Evolutionary conservation across 2,888 invertebrate genomes (phyloP).

Genomic region (Abscondita cerata): DNA sequence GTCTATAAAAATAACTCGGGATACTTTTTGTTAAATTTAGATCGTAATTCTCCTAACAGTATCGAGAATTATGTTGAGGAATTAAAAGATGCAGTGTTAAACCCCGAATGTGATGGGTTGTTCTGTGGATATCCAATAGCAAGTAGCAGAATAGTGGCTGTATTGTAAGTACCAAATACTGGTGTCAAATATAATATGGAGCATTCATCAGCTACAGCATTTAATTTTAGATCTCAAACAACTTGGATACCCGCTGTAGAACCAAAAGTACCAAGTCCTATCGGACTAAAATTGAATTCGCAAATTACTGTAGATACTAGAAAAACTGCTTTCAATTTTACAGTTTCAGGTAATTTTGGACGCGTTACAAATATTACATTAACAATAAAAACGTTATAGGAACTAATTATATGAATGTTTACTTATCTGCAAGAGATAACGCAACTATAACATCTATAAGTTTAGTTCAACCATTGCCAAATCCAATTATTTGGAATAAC

Average conservation of each 20-base stretch:
- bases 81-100: background rate
- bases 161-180: conserved; percentile 42
- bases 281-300: conserved; percentile 42
- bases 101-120: conserved; percentile 23
- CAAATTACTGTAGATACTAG: conserved; percentile 53
- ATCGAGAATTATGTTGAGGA: conserved; percentile 43
- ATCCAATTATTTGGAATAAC: conserved; percentile 41
- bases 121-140: conserved; percentile 53
- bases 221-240: conserved; percentile 46
- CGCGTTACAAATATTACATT: background rate
- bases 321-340: conserved; percentile 59
- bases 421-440: conserved; percentile 65
- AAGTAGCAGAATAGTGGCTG: conserved; percentile 45
- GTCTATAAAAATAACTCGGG: conserved; percentile 49
- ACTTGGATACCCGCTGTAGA: conserved; percentile 51
- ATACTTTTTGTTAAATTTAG: conserved; percentile 51
- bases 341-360: conserved; percentile 59
- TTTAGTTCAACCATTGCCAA: conserved; percentile 51
- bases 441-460: conserved; percentile 64
- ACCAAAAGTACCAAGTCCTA: conserved; percentile 46
- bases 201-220: too few species aligned
- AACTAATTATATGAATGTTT: conserved; percentile 69
- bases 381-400: conserved; percentile 55
- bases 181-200: conserved; percentile 4
- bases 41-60: conserved; percentile 52